Conservation (phyloP, 2,113 vertebrate species). For the Cepphus grylle region DNA sequence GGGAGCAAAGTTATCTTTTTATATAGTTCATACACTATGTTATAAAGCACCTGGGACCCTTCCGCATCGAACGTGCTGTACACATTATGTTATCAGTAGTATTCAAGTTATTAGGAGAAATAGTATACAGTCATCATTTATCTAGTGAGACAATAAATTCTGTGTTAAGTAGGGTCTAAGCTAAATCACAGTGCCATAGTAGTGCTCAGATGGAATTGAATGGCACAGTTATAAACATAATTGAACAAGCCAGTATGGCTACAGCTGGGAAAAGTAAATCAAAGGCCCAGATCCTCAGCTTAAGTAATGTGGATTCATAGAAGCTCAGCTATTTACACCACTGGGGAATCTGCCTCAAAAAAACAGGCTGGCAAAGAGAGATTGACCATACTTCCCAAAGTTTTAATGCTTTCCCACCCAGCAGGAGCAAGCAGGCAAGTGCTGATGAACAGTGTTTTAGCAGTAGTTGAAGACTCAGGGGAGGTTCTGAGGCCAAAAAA, state of each 20-base stretch:
- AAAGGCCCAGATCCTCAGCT: conserved; percentile 14
- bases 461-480: neutral
- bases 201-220: conserved; percentile 47
- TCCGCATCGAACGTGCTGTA: neutral
- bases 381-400: neutral
- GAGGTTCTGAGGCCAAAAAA: neutral
- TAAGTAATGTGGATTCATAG: neutral
- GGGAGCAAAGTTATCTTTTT: conserved; percentile 46
- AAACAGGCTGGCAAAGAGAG: neutral
- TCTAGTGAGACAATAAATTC: conserved; percentile 57
- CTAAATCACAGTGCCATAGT: conserved; percentile 41
- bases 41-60: conserved; percentile 54
- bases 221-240: conserved; percentile 47
- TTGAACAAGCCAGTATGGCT: conserved; percentile 24
- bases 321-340: conserved; percentile 15
- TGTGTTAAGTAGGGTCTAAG: conserved; percentile 38
- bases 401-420: neutral
- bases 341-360: neutral
- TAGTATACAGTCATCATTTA: conserved; percentile 50
- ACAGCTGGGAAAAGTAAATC: conserved; percentile 57
- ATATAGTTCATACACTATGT: conserved; percentile 20
- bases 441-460: neutral
- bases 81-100: conserved; percentile 31
- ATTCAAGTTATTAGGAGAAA: conserved; percentile 50
- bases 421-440: neutral